A percentile compares a stretch with the other conserved stretches of the same genome.
Conservation (phyloP, 2,113 vertebrate genomes). For the Hippocampus zosterae region DNA sequence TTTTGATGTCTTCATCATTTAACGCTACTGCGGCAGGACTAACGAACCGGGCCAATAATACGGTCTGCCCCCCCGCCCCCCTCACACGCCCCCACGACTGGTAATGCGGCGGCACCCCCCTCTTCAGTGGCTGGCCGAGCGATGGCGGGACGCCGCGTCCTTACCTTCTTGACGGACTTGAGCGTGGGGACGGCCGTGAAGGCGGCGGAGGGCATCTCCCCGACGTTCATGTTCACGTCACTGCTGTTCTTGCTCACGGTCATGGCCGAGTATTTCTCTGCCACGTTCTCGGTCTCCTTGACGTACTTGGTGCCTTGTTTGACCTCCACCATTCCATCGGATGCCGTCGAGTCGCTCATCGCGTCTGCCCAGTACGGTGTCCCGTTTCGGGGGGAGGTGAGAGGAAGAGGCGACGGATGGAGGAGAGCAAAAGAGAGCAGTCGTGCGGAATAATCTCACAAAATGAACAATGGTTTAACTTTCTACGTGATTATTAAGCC, state of each 20-base stretch:
- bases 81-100: no score
- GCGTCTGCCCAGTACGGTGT: slow-evolving; percentile 34
- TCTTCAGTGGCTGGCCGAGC: background rate
- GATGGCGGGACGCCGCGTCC: slow-evolving; percentile 31
- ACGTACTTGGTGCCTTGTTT: slow-evolving; percentile 80
- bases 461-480: background rate
- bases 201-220: slow-evolving; percentile 72
- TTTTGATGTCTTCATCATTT: no score
- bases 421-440: background rate
- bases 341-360: slow-evolving; percentile 67
- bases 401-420: background rate
- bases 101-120: background rate
- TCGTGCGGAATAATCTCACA: background rate
- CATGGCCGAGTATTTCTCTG: slow-evolving; percentile 76
- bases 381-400: background rate
- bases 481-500: background rate
- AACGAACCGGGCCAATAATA: background rate
- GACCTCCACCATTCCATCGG: slow-evolving; percentile 66
- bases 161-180: slow-evolving; percentile 79
- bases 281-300: slow-evolving; percentile 78
- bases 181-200: slow-evolving; percentile 75
- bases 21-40: background rate
- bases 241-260: slow-evolving; percentile 75
- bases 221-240: slow-evolving; percentile 72
- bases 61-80: background rate